Percentiles rank a stretch among this genome's conserved stretches.
Evolutionary conservation across 92 coral and sea anemone species (phyloP).

Genomic region (Epizoanthus stellaris): DNA sequence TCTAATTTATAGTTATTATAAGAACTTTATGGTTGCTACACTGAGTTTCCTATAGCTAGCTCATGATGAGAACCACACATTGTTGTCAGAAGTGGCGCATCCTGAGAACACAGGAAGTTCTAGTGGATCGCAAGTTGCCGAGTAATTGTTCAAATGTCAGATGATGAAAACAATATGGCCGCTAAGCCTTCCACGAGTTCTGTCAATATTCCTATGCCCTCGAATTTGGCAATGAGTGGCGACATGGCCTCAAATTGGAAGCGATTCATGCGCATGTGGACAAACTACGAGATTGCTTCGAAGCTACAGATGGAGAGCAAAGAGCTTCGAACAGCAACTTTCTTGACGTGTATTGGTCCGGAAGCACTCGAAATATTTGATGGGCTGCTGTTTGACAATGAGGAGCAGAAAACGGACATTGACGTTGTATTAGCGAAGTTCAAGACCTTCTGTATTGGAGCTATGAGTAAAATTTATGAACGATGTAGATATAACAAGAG

Average conservation of each 20-base stretch:
- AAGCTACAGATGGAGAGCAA: neutral
- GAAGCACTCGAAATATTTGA: neutral
- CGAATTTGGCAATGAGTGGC: neutral
- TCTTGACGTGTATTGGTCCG: neutral
- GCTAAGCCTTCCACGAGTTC: neutral
- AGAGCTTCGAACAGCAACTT: neutral
- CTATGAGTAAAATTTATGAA: neutral
- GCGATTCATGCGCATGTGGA: neutral
- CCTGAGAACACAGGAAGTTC: too few species aligned
- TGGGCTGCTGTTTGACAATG: neutral
- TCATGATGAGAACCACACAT: too few species aligned
- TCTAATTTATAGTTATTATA: too few species aligned
- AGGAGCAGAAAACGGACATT: too few species aligned
- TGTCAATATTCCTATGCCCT: neutral
- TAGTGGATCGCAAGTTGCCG: too few species aligned
- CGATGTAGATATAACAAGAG: neutral
- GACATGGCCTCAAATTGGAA: neutral
- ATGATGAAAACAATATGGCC: neutral
- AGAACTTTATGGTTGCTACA: too few species aligned
- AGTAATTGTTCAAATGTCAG: neutral
- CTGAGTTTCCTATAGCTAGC: too few species aligned
- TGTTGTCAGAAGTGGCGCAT: too few species aligned
- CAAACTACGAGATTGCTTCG: neutral
- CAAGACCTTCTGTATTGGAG: too few species aligned
- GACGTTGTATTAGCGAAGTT: too few species aligned